Conservation (phyloP, 2,888 invertebrate genomes). For the Cybosia mesomella region DNA sequence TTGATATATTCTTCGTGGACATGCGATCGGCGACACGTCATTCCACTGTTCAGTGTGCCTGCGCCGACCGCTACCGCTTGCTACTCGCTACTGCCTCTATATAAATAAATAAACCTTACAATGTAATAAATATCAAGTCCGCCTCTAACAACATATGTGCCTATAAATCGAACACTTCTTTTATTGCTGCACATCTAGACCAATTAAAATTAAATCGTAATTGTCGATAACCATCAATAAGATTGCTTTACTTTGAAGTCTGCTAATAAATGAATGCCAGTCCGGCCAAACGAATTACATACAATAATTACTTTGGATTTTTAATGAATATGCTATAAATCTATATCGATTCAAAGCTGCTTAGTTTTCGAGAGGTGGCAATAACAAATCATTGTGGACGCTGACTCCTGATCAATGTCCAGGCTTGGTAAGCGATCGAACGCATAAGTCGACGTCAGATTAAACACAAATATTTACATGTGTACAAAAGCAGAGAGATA, state of each 20-base stretch:
- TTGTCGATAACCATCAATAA: conserved; percentile 70
- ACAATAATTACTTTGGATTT: conserved; percentile 35
- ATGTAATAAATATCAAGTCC: conserved; percentile 73
- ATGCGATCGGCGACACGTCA: conserved; percentile 85
- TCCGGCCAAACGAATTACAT: conserved; percentile 33
- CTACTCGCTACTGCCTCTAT: conserved; percentile 49
- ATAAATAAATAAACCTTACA: conserved; percentile 70
- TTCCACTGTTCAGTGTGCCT: conserved; percentile 53
- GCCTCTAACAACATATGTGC: conserved; percentile 69
- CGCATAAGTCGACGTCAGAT: conserved; percentile 73
- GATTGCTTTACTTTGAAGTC: conserved; percentile 50
- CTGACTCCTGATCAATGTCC: conserved; percentile 27
- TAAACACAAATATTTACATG: conserved; percentile 81
- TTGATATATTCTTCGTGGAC: conserved; percentile 83
- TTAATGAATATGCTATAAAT: conserved; percentile 38
- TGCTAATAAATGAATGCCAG: conserved; percentile 49
- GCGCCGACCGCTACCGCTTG: conserved; percentile 51
- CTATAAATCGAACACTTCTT: conserved; percentile 76
- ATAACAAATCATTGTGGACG: conserved; percentile 48
- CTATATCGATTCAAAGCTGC: conserved; percentile 32
- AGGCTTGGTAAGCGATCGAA: conserved; percentile 60
- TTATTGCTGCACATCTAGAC: conserved; percentile 71
- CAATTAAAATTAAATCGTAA: conserved; percentile 75
- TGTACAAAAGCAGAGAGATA: conserved; percentile 76
- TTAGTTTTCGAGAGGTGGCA: conserved; percentile 29